These are phyloP conservation scores for Anthrax anthrax DNA, from an alignment of 2,888 invertebrate genomes.

Conservation along the genomic window DNA sequence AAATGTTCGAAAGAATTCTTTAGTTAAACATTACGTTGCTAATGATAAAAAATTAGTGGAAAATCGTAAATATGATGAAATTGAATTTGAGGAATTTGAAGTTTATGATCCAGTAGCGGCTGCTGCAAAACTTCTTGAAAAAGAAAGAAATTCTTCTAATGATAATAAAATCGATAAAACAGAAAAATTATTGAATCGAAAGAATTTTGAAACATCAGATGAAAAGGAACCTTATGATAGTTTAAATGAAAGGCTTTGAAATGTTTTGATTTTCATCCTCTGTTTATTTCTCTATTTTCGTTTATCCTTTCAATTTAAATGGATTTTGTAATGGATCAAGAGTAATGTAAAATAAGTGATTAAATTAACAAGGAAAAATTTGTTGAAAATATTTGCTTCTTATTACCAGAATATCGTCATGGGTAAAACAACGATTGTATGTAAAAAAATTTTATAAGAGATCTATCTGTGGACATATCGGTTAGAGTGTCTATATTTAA, in stretches of 20 bases:
- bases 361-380: too few relatives aligned
- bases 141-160: background rate
- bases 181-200: background rate
- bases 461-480: too few relatives aligned
- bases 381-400: too few relatives aligned
- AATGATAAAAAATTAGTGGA: slow-evolving; percentile 46
- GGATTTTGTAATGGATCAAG: too few relatives aligned
- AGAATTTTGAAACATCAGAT: background rate
- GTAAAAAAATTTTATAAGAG: too few relatives aligned
- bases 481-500: too few relatives aligned
- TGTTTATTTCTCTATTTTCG: too few relatives aligned
- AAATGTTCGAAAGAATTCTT: slow-evolving; percentile 27
- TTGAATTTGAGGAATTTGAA: slow-evolving; percentile 74
- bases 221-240: background rate
- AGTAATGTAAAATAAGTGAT: too few relatives aligned
- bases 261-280: too few relatives aligned
- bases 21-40: slow-evolving; percentile 47
- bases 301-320: too few relatives aligned
- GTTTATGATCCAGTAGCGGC: slow-evolving; percentile 41
- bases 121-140: background rate
- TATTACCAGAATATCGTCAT: too few relatives aligned
- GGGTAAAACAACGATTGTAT: too few relatives aligned
- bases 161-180: background rate
- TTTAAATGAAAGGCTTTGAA: background rate
- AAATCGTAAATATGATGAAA: slow-evolving; percentile 58